phyloP scores from a whole-genome alignment of 2,113 vertebrate genomes.

The Willisornis vidua region DNA sequence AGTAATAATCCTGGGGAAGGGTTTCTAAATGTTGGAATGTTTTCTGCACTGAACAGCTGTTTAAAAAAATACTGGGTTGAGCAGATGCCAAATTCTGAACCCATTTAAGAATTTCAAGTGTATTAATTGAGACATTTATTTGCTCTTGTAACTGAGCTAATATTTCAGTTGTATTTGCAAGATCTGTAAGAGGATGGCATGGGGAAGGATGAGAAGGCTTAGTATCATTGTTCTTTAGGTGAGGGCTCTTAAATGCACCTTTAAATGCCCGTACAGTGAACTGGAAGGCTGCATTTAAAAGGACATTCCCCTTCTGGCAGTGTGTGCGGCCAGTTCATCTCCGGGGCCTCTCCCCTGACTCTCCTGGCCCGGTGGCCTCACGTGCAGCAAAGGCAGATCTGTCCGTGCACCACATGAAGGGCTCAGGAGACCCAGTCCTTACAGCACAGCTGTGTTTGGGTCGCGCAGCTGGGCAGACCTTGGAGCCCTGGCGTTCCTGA shows the following conservation, averaged over 20 bases:
- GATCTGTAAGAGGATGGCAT: neutral
- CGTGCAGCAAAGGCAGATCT: neutral
- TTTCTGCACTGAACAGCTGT: neutral
- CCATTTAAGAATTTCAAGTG: neutral
- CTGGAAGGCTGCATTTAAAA: neutral
- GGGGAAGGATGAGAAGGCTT: neutral
- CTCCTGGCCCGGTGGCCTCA: accelerated
- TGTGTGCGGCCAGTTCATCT: neutral
- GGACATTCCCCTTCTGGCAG: neutral
- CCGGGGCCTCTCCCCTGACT: neutral
- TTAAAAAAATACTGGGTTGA: neutral
- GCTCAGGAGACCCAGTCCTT: neutral
- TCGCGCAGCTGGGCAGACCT: neutral
- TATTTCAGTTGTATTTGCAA: neutral
- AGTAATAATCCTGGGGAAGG: neutral
- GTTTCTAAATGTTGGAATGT: neutral
- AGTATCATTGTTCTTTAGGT: neutral
- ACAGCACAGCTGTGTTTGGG: neutral
- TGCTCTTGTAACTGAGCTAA: neutral
- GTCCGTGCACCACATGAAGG: neutral
- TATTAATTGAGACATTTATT: neutral
- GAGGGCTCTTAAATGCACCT: neutral
- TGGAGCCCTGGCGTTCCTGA: neutral
- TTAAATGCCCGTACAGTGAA: neutral
- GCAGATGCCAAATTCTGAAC: neutral